Base-by-base conservation (phyloP, 2,113 vertebrate genomes). In the Cathartes aura region DNA sequence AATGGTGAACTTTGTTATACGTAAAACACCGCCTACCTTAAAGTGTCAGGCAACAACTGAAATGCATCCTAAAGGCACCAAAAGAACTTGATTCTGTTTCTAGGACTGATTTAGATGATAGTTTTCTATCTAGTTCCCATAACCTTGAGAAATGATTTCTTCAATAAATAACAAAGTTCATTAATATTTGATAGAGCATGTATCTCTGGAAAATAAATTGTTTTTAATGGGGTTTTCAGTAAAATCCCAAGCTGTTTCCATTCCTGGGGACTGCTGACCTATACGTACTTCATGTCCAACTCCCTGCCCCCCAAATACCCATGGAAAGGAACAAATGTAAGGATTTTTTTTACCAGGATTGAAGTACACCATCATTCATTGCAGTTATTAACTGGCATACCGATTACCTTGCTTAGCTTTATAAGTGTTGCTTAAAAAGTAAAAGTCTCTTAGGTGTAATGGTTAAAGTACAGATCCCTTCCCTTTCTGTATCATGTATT, bases 231-330 rank as follows among this genome's bases (percentile, higher is more conserved):
- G 8, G 2, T 86, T 83, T 95, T 82, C 42, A 74, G 19, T 23
- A 83, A 95, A 91, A 56, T 6, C 2, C 7, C 11, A 92, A 70
- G 16, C 2, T 38, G 2, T 43, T 90, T 85, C 86, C 12, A 45
- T 58, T 90, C 40, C 38, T 87, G 34, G 8, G 40, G 9, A 42
- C 9, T 83, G 20, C 27, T 89, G 71, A 93, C 13, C 47, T 14
- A 10, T 32, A 27, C 14, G 9, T 47, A 42, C 21, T 62, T 89
- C 11, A 38, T 34, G 63, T n/a, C 5, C 18, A 42, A 9, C 3
- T 71, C 9, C 8, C 12, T 7, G 2, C 11, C 1, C 0, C 2
- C 6, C 2, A 75, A 53, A 52, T 29, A 68, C 1, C 15, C 3
- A 11, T 50, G 8, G 29, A 83, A 87, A 75, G 4, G 4, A 48